A percentile compares a stretch with the other conserved stretches of the same genome.
Evolutionary conservation across 2,113 vertebrate genomes (phyloP).

Genomic region (Turdus rufiventris): DNA sequence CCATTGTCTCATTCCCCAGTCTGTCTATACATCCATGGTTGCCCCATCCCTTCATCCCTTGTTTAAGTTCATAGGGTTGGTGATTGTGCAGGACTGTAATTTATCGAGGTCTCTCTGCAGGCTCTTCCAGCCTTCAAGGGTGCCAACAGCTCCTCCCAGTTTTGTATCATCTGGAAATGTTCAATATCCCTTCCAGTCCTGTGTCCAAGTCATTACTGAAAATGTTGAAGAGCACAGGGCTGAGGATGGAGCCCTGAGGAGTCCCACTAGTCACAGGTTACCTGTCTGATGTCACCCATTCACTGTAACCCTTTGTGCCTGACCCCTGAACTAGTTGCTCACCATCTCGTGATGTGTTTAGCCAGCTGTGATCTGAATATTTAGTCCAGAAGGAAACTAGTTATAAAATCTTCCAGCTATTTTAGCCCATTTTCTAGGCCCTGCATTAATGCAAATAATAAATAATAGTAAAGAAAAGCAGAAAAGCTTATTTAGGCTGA

Average conservation of each 20-base stretch:
- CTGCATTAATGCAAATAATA: neutral
- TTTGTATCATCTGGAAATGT: fast-evolving
- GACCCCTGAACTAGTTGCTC: neutral
- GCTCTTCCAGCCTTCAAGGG: neutral
- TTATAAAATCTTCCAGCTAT: neutral
- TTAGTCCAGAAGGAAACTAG: neutral
- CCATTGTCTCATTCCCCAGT: neutral
- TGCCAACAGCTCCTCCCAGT: neutral
- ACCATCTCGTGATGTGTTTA: fast-evolving
- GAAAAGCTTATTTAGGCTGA: neutral
- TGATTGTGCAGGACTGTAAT: fast-evolving
- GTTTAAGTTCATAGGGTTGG: neutral
- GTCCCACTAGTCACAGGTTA: neutral
- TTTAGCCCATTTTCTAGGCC: neutral
- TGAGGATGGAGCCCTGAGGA: neutral
- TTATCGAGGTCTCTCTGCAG: neutral
- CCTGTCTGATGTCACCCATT: neutral
- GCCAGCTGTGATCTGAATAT: neutral
- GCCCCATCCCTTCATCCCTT: neutral
- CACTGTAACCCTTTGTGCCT: neutral
- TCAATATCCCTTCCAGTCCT: neutral
- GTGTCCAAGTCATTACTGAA: neutral
- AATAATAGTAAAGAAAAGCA: neutral
- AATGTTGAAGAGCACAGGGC: neutral
- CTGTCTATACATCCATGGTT: neutral